A percentile compares a stretch with the other conserved stretches of the same genome.
Evolutionary conservation across 1,140 invertebrate species (phyloP).

Genomic region (Ptiloglossa arizonensis): DNA sequence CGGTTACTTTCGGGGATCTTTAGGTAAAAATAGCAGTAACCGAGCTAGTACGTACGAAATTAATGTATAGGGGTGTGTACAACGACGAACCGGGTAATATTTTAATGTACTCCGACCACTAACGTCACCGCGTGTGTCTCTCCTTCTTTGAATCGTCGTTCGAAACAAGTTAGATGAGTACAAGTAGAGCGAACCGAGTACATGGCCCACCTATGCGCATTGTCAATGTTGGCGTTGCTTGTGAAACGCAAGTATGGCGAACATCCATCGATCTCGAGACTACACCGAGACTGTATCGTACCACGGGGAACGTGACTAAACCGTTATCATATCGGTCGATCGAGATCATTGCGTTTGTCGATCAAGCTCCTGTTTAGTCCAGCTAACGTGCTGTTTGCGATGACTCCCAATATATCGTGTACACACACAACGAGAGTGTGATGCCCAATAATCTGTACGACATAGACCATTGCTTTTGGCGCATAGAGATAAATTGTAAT

Average conservation of each 20-base stretch:
- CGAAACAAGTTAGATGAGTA: not conserved
- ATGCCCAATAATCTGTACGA: slow-evolving; percentile 36
- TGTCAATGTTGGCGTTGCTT: slow-evolving; percentile 14
- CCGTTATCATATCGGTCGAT: not conserved
- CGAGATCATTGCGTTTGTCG: not conserved
- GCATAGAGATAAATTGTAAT: slow-evolving; percentile 55
- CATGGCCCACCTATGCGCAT: not conserved
- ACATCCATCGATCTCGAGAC: not conserved
- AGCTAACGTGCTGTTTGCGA: slow-evolving; percentile 48
- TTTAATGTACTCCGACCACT: slow-evolving; percentile 29
- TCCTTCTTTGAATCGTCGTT: slow-evolving; percentile 3
- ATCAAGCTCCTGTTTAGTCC: slow-evolving; percentile 4
- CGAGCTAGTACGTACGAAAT: slow-evolving; percentile 14
- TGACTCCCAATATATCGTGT: slow-evolving; percentile 36
- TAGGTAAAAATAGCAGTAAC: slow-evolving; percentile 16
- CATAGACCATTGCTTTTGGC: slow-evolving; percentile 47
- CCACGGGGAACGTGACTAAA: not conserved
- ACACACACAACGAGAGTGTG: slow-evolving; percentile 46
- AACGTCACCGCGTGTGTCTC: slow-evolving; percentile 9
- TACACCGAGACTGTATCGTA: not conserved
- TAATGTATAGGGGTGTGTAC: slow-evolving; percentile 9
- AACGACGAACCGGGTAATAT: slow-evolving; percentile 32
- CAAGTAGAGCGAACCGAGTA: slow-evolving; percentile 17
- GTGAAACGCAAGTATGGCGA: not conserved
- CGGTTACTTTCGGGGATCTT: not conserved